Conservation (phyloP, 2,113 vertebrate species). For the Pardalotus punctatus region DNA sequence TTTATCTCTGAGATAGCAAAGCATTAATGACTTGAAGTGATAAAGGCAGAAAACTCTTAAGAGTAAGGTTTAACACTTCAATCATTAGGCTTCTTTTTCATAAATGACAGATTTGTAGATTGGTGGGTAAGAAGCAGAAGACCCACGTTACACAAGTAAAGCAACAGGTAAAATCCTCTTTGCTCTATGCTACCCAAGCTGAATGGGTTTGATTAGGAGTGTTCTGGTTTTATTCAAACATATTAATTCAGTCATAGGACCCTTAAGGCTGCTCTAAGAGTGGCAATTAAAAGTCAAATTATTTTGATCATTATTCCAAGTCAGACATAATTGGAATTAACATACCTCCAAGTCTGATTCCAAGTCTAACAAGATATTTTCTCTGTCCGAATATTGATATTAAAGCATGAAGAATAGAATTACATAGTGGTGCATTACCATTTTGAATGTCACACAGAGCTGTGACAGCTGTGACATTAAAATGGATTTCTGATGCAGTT, state of each 20-base stretch:
- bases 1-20: background rate
- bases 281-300: background rate
- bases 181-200: background rate
- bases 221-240: background rate
- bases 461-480: background rate
- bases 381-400: background rate
- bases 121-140: background rate
- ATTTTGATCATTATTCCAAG: background rate
- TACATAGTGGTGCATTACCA: background rate
- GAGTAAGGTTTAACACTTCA: background rate
- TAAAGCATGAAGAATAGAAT: background rate
- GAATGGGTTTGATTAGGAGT: background rate
- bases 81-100: background rate
- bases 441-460: background rate
- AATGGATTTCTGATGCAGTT: background rate
- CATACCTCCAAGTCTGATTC: background rate
- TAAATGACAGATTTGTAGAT: background rate
- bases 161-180: background rate
- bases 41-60: background rate
- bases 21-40: background rate
- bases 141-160: background rate
- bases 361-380: background rate
- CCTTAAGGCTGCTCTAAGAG: background rate
- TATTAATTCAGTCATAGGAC: background rate
- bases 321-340: background rate